Evolutionary conservation across 2,888 invertebrate genomes (phyloP).

Genomic region (Acholoe squamosa): DNA sequence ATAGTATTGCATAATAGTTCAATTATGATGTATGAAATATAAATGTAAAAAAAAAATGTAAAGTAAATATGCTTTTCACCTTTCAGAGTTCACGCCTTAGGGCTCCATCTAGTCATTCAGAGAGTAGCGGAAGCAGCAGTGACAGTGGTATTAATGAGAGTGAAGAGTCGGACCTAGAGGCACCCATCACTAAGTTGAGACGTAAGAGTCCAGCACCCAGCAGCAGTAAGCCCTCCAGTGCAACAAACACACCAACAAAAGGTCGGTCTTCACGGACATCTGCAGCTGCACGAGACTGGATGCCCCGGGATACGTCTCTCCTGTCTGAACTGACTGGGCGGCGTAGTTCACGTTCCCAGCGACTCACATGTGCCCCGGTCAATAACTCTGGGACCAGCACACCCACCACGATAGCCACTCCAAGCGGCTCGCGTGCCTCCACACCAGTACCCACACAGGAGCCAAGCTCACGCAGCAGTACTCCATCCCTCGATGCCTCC

Average conservation of each 20-base stretch:
- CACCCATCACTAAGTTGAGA: not conserved
- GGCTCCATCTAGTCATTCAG: not conserved
- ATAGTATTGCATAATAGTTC: too few relatives aligned
- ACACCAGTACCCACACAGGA: conserved; percentile 15
- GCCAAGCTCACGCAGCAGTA: not conserved
- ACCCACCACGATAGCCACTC: conserved; percentile 34
- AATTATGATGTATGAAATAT: too few relatives aligned
- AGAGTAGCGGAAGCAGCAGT: conserved; percentile 3
- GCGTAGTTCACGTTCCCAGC: conserved; percentile 23
- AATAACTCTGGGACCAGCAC: conserved; percentile 7
- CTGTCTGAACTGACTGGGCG: not conserved
- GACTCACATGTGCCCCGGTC: conserved; percentile 39
- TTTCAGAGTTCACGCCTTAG: conserved; percentile 6
- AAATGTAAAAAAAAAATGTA: too few relatives aligned
- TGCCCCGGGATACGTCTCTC: not conserved
- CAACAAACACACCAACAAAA: conserved; percentile 8
- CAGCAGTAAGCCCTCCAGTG: not conserved
- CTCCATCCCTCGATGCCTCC: not conserved
- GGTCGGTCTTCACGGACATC: conserved; percentile 39
- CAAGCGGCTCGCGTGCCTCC: conserved; percentile 41
- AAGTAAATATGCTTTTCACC: too few relatives aligned
- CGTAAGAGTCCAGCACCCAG: not conserved
- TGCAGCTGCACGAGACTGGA: conserved; percentile 50
- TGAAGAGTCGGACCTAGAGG: conserved; percentile 21
- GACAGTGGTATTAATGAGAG: conserved; percentile 64